Evolutionary conservation across 2,888 invertebrate genomes (phyloP).

Genomic region (Polyploca ridens): DNA sequence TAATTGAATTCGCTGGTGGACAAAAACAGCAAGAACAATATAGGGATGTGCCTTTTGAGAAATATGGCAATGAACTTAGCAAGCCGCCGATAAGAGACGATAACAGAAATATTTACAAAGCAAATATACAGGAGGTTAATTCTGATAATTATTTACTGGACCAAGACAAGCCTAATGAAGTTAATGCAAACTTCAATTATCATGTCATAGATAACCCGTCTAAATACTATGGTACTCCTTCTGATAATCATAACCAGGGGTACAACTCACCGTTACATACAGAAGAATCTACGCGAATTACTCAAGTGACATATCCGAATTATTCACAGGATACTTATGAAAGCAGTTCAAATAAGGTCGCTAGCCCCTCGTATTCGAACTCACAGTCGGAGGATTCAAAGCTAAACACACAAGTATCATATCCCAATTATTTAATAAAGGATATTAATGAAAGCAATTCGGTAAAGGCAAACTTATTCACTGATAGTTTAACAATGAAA

Average conservation of each 20-base stretch:
- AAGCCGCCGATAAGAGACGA: constrained; percentile 18
- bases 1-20: constrained; percentile 61
- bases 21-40: constrained; percentile 34
- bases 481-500: constrained; percentile 35
- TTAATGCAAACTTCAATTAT: neutral
- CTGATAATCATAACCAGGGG: constrained; percentile 16
- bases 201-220: constrained; percentile 9
- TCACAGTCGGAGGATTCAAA: neutral
- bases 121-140: constrained; percentile 26
- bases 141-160: constrained; percentile 23
- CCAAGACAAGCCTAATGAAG: constrained; percentile 7
- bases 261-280: constrained; percentile 30
- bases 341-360: neutral
- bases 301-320: constrained; percentile 21
- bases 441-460: neutral
- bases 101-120: constrained; percentile 26
- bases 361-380: neutral
- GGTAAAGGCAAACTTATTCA: constrained; percentile 7
- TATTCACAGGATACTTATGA: neutral
- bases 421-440: neutral
- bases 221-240: constrained; percentile 12
- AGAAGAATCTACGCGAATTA: constrained; percentile 38
- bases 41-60: constrained; percentile 4
- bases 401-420: constrained; percentile 12
- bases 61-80: constrained; percentile 12